Evolutionary conservation across 1,140 invertebrate genomes (phyloP).

Genomic region (Atopsyche davidsoni): DNA sequence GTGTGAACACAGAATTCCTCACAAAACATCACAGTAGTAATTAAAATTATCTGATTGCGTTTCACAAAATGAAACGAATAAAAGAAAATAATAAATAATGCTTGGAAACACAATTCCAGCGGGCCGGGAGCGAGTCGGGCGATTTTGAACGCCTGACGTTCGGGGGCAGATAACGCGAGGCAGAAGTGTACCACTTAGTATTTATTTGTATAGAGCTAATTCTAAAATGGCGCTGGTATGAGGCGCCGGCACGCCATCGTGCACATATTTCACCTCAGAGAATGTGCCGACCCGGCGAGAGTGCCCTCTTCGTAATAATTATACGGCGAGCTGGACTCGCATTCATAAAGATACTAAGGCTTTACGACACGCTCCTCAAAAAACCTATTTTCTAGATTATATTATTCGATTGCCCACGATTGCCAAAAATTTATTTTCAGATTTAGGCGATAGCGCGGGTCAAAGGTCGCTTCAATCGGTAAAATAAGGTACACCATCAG

Average conservation of each 20-base stretch:
- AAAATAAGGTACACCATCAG: no score
- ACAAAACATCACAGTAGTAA: slow-evolving; percentile 28
- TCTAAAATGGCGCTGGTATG: slow-evolving; percentile 25
- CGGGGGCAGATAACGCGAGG: slow-evolving; percentile 20
- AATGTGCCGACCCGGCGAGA: slow-evolving; percentile 8
- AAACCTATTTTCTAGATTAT: no score
- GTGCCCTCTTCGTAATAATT: no score
- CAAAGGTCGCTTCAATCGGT: no score
- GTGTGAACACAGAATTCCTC: slow-evolving; percentile 27
- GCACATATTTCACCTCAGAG: slow-evolving; percentile 25
- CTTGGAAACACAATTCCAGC: slow-evolving; percentile 8
- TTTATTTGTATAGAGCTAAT: slow-evolving; percentile 27
- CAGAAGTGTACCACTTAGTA: slow-evolving; percentile 25
- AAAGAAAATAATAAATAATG: slow-evolving; percentile 29
- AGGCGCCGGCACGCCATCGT: slow-evolving; percentile 20
- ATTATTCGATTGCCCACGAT: no score
- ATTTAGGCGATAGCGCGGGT: no score
- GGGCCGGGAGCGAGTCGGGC: slow-evolving; percentile 15
- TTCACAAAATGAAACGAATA: slow-evolving; percentile 27
- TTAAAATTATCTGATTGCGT: slow-evolving; percentile 30
- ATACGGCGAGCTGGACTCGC: no score
- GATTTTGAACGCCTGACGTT: slow-evolving; percentile 7
- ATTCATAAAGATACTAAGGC: no score
- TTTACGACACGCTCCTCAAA: no score
- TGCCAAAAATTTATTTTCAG: no score